phyloP scores from a whole-genome alignment of 1,140 invertebrate species.

The Hirudo medicinalis region DNA sequence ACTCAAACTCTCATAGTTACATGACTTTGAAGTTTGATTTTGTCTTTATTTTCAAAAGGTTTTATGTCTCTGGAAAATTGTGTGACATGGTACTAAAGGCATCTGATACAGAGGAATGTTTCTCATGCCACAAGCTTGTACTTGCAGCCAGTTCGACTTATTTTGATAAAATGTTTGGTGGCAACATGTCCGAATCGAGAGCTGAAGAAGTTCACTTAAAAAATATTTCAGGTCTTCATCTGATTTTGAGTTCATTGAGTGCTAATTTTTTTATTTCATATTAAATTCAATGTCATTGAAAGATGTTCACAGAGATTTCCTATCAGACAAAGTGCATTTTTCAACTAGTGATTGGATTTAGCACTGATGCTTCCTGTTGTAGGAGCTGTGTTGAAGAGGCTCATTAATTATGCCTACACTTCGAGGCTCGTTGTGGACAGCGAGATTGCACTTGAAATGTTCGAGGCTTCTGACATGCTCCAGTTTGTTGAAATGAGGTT shows the following conservation, averaged over 20 bases:
- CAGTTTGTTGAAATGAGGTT: conserved; percentile 21
- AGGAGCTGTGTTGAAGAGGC: conserved; percentile 10
- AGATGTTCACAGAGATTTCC: background rate
- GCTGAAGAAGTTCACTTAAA: conserved; percentile 19
- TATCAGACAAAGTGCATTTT: background rate
- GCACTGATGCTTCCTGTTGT: background rate
- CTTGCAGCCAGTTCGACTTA: conserved; percentile 23
- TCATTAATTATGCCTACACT: conserved; percentile 23
- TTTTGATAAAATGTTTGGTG: conserved; percentile 24
- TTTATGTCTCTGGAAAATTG: conserved; percentile 18
- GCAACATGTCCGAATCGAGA: conserved; percentile 20
- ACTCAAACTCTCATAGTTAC: background rate
- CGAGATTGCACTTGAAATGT: conserved; percentile 21
- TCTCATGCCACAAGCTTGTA: conserved; percentile 21
- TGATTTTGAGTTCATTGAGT: background rate
- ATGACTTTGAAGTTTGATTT: background rate
- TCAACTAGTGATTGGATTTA: too few relatives aligned
- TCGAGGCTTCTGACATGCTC: conserved; percentile 24
- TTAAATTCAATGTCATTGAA: background rate
- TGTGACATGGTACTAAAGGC: conserved; percentile 18
- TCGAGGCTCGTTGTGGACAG: conserved; percentile 18
- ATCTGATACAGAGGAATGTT: conserved; percentile 6
- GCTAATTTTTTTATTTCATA: background rate
- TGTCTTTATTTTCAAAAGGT: background rate
- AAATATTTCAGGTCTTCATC: conserved; percentile 5